Percentiles rank a stretch among this genome's conserved stretches.
Evolutionary conservation across 2,888 invertebrate species (phyloP).

Genomic region (Hirudinaria manillensis): DNA sequence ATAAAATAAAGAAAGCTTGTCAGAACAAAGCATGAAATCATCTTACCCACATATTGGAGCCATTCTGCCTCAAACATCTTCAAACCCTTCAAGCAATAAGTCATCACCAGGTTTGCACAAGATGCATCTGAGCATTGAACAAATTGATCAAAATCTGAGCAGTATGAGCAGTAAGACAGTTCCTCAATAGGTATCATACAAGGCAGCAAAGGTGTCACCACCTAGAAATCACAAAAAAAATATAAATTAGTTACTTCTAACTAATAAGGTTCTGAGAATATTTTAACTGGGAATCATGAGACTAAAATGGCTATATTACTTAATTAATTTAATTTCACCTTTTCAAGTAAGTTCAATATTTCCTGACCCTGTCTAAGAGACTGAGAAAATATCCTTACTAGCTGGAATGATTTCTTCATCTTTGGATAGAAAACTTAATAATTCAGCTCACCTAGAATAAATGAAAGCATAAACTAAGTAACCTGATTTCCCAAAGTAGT

Average conservation of each 20-base stretch:
- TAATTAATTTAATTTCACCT: neutral
- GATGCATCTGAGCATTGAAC: constrained; percentile 3
- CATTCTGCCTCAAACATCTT: constrained; percentile 2
- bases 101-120: neutral
- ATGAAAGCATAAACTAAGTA: neutral
- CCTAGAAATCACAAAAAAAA: neutral
- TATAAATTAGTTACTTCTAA: neutral
- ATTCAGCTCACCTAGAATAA: neutral
- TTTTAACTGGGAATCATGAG: neutral
- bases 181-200: neutral
- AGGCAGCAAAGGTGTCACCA: neutral
- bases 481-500: constrained; percentile 10
- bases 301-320: too few species aligned
- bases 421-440: neutral
- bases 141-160: neutral
- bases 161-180: constrained; percentile 2
- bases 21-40: neutral
- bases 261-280: neutral
- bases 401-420: constrained; percentile 13
- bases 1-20: neutral
- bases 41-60: neutral
- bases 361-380: constrained; percentile 9
- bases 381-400: constrained; percentile 13
- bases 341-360: constrained; percentile 1
- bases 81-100: neutral